Conservation (phyloP, 2,797 vertebrate genomes). For the Rhinophrynus dorsalis region DNA sequence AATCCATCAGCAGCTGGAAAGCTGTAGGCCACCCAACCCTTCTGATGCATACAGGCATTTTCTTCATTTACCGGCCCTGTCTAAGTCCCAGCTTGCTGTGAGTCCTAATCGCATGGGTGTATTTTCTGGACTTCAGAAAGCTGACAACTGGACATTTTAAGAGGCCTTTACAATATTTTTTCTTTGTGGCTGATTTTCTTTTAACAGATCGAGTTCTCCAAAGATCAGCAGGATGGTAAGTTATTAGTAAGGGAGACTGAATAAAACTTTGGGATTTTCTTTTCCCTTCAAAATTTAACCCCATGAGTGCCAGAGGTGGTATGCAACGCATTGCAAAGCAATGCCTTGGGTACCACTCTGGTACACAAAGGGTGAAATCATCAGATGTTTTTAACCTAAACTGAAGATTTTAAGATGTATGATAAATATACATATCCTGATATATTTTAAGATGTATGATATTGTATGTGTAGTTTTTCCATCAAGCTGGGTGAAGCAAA, state of each 20-base stretch:
- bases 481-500: no score
- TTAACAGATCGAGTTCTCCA: slow-evolving; percentile 78
- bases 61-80: slow-evolving; percentile 50
- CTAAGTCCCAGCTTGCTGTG: slow-evolving; percentile 54
- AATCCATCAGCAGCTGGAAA: no score
- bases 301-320: no score
- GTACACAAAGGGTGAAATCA: no score
- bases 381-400: no score
- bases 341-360: no score
- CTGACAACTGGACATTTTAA: slow-evolving; percentile 59
- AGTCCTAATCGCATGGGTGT: slow-evolving; percentile 41
- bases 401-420: no score
- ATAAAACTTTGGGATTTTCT: neutral
- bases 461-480: no score
- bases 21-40: no score
- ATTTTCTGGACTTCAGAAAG: slow-evolving; percentile 36
- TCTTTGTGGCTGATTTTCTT: slow-evolving; percentile 74
- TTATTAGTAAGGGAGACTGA: slow-evolving; percentile 45
- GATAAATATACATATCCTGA: no score
- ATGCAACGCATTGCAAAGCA: no score
- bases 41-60: slow-evolving; percentile 37
- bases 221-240: slow-evolving; percentile 77
- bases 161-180: slow-evolving; percentile 61
- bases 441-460: no score
- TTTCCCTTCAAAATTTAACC: neutral